Evolutionary conservation across 2,888 invertebrate genomes (phyloP).

Genomic region (Hirtodrosophila duncani): DNA sequence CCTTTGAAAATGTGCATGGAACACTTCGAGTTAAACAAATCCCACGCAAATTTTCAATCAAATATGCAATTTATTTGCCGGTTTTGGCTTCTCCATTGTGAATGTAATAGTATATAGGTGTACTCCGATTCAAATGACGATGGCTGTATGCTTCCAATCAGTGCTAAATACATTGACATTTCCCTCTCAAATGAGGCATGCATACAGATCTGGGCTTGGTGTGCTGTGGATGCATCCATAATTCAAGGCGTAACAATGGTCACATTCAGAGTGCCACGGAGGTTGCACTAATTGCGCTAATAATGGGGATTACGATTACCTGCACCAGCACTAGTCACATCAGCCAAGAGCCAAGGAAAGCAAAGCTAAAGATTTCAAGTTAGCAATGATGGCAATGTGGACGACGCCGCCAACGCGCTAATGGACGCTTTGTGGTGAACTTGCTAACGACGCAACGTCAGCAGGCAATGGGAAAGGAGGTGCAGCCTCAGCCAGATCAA

Average conservation of each 20-base stretch:
- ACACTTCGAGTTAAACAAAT: too few species aligned
- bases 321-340: too few species aligned
- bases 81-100: constrained; percentile 14
- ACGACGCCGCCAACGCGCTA: constrained; percentile 60
- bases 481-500: constrained; percentile 2
- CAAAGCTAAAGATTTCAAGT: constrained; percentile 10
- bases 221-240: constrained; percentile 32
- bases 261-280: constrained; percentile 28
- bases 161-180: constrained; percentile 57
- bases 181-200: constrained; percentile 15
- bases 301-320: constrained; percentile 70
- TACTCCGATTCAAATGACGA: constrained; percentile 1
- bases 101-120: too few species aligned
- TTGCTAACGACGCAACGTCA: constrained; percentile 48
- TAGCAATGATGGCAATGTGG: constrained; percentile 13
- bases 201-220: neutral
- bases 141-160: constrained; percentile 51
- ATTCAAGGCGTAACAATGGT: constrained; percentile 50
- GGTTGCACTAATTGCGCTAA: constrained; percentile 66
- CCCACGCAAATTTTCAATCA: constrained; percentile 52
- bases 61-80: constrained; percentile 33
- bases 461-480: constrained; percentile 2
- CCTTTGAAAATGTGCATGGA: too few species aligned
- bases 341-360: constrained; percentile 15
- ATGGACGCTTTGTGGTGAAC: constrained; percentile 55